phyloP scores from a whole-genome alignment of 1,140 invertebrate genomes.

The Copidosoma floridanum region DNA sequence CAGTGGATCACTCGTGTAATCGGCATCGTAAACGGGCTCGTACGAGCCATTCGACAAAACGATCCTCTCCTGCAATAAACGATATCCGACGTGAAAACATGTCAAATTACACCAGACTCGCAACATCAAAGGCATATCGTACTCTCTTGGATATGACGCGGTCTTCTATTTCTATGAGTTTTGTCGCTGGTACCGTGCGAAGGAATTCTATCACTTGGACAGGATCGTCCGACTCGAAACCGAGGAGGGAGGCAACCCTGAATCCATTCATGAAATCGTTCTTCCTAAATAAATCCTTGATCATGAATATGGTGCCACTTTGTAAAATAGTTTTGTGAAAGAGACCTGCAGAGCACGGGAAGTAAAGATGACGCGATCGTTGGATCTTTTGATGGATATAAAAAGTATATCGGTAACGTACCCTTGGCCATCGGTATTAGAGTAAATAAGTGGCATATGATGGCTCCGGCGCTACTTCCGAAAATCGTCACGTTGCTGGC shows the following conservation, averaged over 20 bases:
- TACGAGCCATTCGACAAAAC: background rate
- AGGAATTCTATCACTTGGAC: conserved; percentile 21
- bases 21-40: background rate
- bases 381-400: background rate
- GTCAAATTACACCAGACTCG: no score
- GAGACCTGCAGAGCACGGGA: no score
- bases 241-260: conserved; percentile 16
- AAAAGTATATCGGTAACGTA: background rate
- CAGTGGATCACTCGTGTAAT: no score
- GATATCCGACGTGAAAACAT: no score
- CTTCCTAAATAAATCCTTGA: background rate
- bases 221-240: conserved; percentile 16
- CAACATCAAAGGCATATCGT: no score
- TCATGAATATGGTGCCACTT: background rate
- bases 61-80: background rate
- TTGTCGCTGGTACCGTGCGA: background rate
- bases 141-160: background rate
- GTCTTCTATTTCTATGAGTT: background rate
- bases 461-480: conserved; percentile 10
- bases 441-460: background rate
- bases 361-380: background rate
- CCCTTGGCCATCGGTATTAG: background rate
- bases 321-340: conserved; percentile 15
- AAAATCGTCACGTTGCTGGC: conserved; percentile 24
- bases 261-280: background rate